A percentile compares a stretch with the other conserved stretches of the same genome.
Evolutionary conservation across 1,140 invertebrate genomes (phyloP).

Genomic region (Drosophila sproati): DNA sequence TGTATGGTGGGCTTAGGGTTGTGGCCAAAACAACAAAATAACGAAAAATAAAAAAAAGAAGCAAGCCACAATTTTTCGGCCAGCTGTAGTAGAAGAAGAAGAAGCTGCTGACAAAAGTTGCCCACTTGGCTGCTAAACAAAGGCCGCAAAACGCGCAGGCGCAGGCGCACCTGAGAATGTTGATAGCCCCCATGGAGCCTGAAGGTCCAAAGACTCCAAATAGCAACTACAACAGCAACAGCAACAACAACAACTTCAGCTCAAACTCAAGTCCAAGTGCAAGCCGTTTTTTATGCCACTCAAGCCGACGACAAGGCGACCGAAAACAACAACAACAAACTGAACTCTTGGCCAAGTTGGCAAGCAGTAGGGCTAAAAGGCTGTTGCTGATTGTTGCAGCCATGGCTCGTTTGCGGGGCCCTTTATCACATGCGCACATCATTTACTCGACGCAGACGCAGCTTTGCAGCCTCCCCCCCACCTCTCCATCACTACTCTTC

Average conservation of each 20-base stretch:
- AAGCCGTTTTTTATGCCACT: slow-evolving; percentile 80
- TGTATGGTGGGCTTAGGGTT: slow-evolving; percentile 70
- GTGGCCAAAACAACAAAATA: slow-evolving; percentile 13
- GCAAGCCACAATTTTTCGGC: slow-evolving; percentile 61
- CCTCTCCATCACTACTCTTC: not conserved
- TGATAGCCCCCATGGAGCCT: slow-evolving; percentile 78
- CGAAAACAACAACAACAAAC: slow-evolving; percentile 42
- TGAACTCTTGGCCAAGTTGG: slow-evolving; percentile 8
- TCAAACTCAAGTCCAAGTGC: slow-evolving; percentile 65
- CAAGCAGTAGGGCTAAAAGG: slow-evolving; percentile 18
- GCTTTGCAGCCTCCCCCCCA: no score
- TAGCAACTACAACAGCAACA: not conserved
- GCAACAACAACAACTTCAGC: slow-evolving; percentile 1
- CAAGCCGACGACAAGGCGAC: slow-evolving; percentile 58
- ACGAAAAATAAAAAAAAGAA: slow-evolving; percentile 24
- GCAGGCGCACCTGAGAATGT: slow-evolving; percentile 79
- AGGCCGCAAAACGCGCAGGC: slow-evolving; percentile 35
- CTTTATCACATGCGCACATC: slow-evolving; percentile 83
- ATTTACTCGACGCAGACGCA: slow-evolving; percentile 64
- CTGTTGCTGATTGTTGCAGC: slow-evolving; percentile 5
- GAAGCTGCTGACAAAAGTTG: slow-evolving; percentile 63
- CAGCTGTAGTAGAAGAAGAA: slow-evolving; percentile 38
- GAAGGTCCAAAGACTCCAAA: slow-evolving; percentile 21
- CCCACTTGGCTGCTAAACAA: slow-evolving; percentile 64
- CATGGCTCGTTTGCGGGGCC: slow-evolving; percentile 63